Evolutionary conservation across 1,140 invertebrate genomes (phyloP), one percentile per base, ranked within the genome.

Genomic region (Dinoponera quadriceps): DNA sequence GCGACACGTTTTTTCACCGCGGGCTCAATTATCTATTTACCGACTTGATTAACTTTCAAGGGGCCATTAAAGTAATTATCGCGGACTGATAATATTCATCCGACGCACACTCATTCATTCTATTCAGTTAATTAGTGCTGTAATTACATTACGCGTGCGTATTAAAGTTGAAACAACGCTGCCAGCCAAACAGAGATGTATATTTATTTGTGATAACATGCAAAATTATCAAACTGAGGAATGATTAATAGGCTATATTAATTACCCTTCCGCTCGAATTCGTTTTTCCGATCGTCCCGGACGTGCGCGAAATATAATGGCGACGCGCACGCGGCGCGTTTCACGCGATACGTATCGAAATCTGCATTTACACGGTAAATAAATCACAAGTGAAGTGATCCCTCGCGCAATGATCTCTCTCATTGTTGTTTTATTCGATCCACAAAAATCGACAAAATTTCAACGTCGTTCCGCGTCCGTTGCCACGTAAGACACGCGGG

Each of bases 31-130:
- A 80, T 80, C 25, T 59, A 71, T 57, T 71, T 38, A 33, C 20
- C 51, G 38, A 51, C 13, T 44, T 78, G 65, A 48, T 80, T 57
- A 80, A 80, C 71, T 80, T 71, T 51, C 51, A 48, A n/a, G 74
- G 65, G 33, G 48, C 51, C 65, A 80, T 80, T 80, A 80, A 80
- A 71, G 65, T 71, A 80, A 80, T 80, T 71, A 80, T 71, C 38
- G 54, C 16, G 33, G 68, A 13, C 51, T 54, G 51, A 80, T 80
- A 80, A 80, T 80, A 80, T 80, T 80, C 75, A 48, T 22, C 33
- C 65, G 33, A 80, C 75, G 59, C 51, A 80, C 75, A 69, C 51
- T 80, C 75, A 71, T 33, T 80, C 51, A 29, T 80, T 80, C 16
- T n/a, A 80, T 29, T 48, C 51, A 71, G 75, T 69, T 80, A 71